Percentiles rank a stretch among this genome's conserved stretches.
These are phyloP conservation scores for Caprella mutica DNA, from an alignment of 2,888 invertebrate genomes.

Conservation along the genomic window DNA sequence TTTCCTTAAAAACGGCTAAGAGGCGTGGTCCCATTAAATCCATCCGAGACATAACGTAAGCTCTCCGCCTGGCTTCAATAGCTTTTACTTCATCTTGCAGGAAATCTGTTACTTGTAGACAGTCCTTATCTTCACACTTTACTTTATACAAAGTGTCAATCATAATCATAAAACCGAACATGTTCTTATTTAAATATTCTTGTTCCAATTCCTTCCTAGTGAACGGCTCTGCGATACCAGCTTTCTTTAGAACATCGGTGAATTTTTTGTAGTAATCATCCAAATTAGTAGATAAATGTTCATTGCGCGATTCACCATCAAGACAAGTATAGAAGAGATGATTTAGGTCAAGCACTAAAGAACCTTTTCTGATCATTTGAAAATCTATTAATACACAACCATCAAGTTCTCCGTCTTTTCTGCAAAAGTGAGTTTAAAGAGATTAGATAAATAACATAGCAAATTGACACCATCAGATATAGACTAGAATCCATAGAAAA, in stretches of 20 bases:
- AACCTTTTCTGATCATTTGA: neutral
- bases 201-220: neutral
- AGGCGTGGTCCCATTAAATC: too few species aligned
- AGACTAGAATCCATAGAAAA: neutral
- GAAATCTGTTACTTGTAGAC: too few species aligned
- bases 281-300: neutral
- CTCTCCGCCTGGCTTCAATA: too few species aligned
- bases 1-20: too few species aligned
- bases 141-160: too few species aligned
- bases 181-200: neutral
- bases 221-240: neutral
- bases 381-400: neutral
- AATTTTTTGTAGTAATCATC: neutral
- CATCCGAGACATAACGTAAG: too few species aligned
- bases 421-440: neutral
- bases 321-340: slow-evolving; percentile 2
- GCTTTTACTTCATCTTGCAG: too few species aligned
- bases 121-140: too few species aligned
- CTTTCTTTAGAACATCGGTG: neutral
- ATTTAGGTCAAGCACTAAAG: neutral
- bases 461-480: neutral
- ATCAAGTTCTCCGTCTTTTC: neutral
- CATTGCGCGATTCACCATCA: neutral
- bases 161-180: too few species aligned
- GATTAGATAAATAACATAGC: neutral